A percentile compares a stretch with the other conserved stretches of the same genome.
Evolutionary conservation across 2,888 invertebrate genomes (phyloP).

Genomic region (Acrobasis consociella): DNA sequence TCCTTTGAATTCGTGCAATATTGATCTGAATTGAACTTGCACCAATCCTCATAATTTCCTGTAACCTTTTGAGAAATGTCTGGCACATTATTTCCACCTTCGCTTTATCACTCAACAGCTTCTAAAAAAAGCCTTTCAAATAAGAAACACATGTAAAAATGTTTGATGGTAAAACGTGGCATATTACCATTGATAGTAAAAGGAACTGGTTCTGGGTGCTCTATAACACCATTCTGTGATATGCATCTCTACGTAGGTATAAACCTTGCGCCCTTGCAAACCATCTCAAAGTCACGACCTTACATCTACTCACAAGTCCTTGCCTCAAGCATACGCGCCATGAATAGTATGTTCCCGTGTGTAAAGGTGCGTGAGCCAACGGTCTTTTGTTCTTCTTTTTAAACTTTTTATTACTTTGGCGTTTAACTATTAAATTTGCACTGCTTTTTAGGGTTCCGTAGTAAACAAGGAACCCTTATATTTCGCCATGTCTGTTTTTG

Average conservation of each 20-base stretch:
- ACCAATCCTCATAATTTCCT: background rate
- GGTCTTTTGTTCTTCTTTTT: background rate
- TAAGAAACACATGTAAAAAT: too few species aligned
- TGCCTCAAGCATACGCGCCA: constrained; percentile 56
- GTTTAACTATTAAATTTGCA: background rate
- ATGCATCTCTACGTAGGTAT: constrained; percentile 30
- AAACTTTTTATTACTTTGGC: background rate
- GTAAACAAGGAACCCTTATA: too few species aligned
- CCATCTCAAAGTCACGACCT: constrained; percentile 78
- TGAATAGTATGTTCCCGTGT: constrained; percentile 12
- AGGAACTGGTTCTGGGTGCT: constrained; percentile 48
- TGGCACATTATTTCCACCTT: background rate
- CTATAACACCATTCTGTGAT: constrained; percentile 27
- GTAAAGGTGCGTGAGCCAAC: background rate
- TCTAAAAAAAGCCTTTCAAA: too few species aligned
- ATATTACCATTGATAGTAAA: constrained; percentile 25
- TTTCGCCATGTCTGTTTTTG: too few species aligned
- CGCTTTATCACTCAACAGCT: background rate
- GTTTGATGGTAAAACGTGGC: background rate
- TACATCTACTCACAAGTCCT: constrained; percentile 53
- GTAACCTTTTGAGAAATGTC: background rate
- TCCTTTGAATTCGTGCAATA: constrained; percentile 52
- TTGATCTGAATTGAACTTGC: constrained; percentile 32
- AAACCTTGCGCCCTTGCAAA: constrained; percentile 64
- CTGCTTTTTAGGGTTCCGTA: too few species aligned